phyloP scores from a whole-genome alignment of 2,888 invertebrate species.

The Eupithecia insigniata region DNA sequence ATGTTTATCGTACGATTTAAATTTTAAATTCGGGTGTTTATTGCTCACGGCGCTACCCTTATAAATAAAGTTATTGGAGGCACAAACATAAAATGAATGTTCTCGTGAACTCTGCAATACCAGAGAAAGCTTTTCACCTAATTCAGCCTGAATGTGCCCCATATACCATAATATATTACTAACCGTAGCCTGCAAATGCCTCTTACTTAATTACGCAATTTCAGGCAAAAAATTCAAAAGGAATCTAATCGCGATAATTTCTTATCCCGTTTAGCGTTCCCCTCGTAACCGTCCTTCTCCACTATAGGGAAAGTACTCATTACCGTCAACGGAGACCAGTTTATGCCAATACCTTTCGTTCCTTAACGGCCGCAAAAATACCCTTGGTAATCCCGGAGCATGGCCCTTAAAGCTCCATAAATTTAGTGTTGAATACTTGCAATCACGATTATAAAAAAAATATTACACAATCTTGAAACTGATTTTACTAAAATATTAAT shows the following conservation, averaged over 20 bases:
- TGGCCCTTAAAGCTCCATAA: constrained; percentile 75
- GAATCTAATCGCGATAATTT: constrained; percentile 64
- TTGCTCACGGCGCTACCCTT: constrained; percentile 51
- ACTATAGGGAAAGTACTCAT: constrained; percentile 78
- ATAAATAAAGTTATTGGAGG: constrained; percentile 38
- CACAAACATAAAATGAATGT: not conserved
- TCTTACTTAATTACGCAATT: constrained; percentile 6
- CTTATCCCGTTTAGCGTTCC: constrained; percentile 62
- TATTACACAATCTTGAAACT: not conserved
- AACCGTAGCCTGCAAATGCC: constrained; percentile 2
- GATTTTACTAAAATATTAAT: not conserved
- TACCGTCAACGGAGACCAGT: constrained; percentile 76
- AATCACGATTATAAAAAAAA: constrained; percentile 75
- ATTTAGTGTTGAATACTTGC: constrained; percentile 82
- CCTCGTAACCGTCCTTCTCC: constrained; percentile 75
- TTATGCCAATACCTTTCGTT: constrained; percentile 80
- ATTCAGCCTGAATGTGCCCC: not conserved
- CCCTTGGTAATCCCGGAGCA: constrained; percentile 72
- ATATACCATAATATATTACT: not conserved
- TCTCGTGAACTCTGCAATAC: not conserved
- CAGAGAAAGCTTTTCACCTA: not conserved
- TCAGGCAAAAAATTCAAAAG: constrained; percentile 52
- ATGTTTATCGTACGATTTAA: constrained; percentile 65
- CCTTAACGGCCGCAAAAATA: constrained; percentile 75
- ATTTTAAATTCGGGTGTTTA: constrained; percentile 63